Conservation (phyloP, 2,113 vertebrate species). For the Aldabrachelys gigantea region DNA sequence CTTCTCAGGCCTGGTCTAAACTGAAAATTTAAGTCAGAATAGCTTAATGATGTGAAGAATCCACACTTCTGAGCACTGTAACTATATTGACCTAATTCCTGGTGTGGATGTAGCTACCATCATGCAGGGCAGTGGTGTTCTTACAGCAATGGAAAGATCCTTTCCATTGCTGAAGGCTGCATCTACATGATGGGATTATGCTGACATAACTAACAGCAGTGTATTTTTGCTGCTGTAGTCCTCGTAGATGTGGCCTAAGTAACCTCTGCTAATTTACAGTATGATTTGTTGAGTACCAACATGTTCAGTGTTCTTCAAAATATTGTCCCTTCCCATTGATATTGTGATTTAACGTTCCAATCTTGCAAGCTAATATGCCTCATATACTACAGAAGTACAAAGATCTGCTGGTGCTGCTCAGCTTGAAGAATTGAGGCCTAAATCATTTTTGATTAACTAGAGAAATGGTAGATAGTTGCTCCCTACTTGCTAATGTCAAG, state of each 20-base stretch:
- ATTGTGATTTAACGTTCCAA: not conserved
- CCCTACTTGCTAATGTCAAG: not conserved
- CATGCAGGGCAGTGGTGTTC: not conserved
- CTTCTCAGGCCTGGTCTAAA: not conserved
- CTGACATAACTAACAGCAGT: not conserved
- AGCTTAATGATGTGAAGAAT: not conserved
- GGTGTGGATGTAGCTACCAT: not conserved
- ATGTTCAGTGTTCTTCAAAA: not conserved
- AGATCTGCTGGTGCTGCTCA: not conserved
- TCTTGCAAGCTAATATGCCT: not conserved
- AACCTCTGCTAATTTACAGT: not conserved
- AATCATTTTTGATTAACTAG: not conserved
- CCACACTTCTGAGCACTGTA: not conserved
- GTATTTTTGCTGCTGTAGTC: not conserved
- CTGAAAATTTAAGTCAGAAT: not conserved
- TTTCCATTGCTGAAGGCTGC: too few species aligned
- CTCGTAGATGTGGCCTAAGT: not conserved
- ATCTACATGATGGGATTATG: too few species aligned
- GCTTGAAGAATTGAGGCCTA: not conserved
- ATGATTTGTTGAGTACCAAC: not conserved
- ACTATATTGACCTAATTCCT: not conserved
- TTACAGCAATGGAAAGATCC: too few species aligned
- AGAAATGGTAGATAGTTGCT: not conserved
- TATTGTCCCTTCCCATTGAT: not conserved
- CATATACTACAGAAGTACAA: not conserved